Evolutionary conservation across 2,113 vertebrate genomes (phyloP), one percentile per base, ranked within the genome.

Genomic region (Taurulus bubalis): DNA sequence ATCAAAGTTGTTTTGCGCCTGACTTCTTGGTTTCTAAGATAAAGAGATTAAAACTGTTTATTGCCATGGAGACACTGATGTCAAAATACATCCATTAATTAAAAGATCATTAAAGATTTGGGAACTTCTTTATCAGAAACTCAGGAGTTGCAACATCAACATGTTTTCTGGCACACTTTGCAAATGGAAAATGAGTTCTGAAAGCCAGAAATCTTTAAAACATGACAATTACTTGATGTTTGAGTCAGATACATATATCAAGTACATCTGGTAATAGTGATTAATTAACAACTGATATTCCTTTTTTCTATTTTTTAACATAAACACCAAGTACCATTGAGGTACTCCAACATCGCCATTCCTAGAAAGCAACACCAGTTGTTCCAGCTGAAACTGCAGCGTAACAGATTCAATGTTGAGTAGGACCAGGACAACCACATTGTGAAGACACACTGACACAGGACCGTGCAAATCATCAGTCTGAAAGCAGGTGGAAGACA

Each of bases 401-500:
- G 26, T 58, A 75, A 80, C 83, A 86, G 82, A 80, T 88, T 81
- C 78, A 80, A 5, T 16, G 53, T 56, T 1, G 51, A 71, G 65
- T 34, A 8, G 62, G 62, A 30, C 65, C 16, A 4, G 28, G 67
- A 84, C 32, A 20, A 11, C 38, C 47, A 8, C 53, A 60, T 14
- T 40, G 51, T 6, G n/a, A 71, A 63, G 70, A 36, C 55, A 3
- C 49, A 49, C 34, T 34, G 71, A 74, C 71, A 24, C 53, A 82
- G 71, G 53, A 51, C 63, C 18, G 76, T 26, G 69, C 45, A 87
- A 91, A 90, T 81, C 77, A 75, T 55, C 58, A 42, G 56, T 85
- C 64, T 86, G 72, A 80, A 72, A 26, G 20, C 89, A 88, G 88
- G 85, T 88, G 90, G 83, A 82, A 79, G 75, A 55, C 66, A 10